Conservation (phyloP, 2,888 invertebrate genomes). For the Archips xylosteana region DNA sequence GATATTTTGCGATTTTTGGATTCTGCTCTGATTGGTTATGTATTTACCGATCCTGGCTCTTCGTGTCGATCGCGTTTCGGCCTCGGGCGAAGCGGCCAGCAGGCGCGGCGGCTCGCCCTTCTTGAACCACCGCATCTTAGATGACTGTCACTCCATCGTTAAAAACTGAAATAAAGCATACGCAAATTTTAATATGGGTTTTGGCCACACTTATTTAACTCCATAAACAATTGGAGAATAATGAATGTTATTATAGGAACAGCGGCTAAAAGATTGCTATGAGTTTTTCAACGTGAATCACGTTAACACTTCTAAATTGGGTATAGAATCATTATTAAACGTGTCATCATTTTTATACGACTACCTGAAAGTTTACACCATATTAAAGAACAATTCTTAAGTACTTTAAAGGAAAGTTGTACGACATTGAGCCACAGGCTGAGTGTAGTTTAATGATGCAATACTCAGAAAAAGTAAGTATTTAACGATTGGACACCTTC, state of each 20-base stretch:
- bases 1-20: too few relatives aligned
- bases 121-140: constrained; percentile 90
- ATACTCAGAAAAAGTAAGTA: constrained; percentile 48
- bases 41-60: constrained; percentile 80
- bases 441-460: constrained; percentile 50
- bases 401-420: constrained; percentile 40
- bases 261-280: too few relatives aligned
- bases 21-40: neutral
- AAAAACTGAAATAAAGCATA: constrained; percentile 47
- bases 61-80: constrained; percentile 73
- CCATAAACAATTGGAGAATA: neutral
- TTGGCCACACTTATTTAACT: neutral
- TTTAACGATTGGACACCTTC: constrained; percentile 56
- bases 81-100: constrained; percentile 88
- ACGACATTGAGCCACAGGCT: constrained; percentile 31
- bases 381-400: constrained; percentile 28
- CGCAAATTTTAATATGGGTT: neutral
- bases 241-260: too few relatives aligned
- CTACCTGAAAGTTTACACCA: constrained; percentile 25
- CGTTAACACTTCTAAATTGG: neutral
- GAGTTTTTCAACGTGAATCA: neutral
- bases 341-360: constrained; percentile 15
- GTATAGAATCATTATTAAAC: constrained; percentile 9
- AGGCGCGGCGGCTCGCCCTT: constrained; percentile 89
- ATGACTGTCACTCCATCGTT: constrained; percentile 60